Conservation (phyloP, 2,888 invertebrate species). For the Belgica antarctica region DNA sequence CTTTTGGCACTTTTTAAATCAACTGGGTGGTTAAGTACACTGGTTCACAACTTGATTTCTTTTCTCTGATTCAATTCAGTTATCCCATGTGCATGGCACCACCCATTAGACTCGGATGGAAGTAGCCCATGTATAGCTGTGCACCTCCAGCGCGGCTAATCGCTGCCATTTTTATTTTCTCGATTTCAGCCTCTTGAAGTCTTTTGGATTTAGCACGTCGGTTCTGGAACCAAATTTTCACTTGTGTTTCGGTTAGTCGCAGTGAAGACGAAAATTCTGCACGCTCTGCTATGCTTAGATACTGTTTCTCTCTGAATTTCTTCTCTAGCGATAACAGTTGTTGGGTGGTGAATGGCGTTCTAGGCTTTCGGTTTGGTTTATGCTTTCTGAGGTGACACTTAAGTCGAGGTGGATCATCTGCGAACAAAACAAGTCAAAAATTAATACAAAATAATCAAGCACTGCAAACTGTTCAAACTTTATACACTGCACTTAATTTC, state of each 20-base stretch:
- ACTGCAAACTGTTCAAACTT: neutral
- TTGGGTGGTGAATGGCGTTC: conserved; percentile 98
- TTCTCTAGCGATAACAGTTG: conserved; percentile 91
- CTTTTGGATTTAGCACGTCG: conserved; percentile 95
- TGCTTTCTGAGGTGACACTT: conserved; percentile 93
- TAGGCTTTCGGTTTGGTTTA: conserved; percentile 95
- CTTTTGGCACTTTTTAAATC: conserved; percentile 22
- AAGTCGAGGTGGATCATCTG: conserved; percentile 79
- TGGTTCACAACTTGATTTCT: neutral
- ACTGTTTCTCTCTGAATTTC: conserved; percentile 96
- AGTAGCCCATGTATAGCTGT: conserved; percentile 56
- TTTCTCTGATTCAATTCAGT: neutral
- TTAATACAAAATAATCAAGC: conserved; percentile 10
- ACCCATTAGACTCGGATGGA: conserved; percentile 55
- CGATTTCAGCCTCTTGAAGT: conserved; percentile 95
- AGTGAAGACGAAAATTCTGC: conserved; percentile 96
- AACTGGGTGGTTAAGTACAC: conserved; percentile 16
- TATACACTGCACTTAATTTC: neutral
- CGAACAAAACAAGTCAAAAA: no score
- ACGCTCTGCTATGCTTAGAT: conserved; percentile 95
- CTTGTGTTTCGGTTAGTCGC: conserved; percentile 89
- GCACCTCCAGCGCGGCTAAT: conserved; percentile 56
- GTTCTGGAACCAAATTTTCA: conserved; percentile 94
- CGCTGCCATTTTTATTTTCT: conserved; percentile 84
- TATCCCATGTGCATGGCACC: conserved; percentile 51